Evolutionary conservation across 2,888 invertebrate species (phyloP).

Genomic region (Epinotia ramella): DNA sequence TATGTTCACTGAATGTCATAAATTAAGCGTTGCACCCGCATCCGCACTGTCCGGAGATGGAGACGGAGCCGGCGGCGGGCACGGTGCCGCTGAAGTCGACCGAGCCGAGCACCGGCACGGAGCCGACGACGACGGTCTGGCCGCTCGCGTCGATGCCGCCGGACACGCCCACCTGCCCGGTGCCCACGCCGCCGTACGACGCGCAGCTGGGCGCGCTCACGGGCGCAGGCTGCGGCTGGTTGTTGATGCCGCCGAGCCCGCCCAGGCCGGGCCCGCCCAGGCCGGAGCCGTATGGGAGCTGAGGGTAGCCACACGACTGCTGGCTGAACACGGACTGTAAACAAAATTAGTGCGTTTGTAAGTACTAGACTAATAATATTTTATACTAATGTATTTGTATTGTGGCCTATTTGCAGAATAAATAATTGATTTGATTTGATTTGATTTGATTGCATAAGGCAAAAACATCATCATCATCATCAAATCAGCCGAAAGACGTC

Average conservation of each 20-base stretch:
- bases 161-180: slow-evolving; percentile 53
- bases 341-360: not conserved
- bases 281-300: not conserved
- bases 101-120: slow-evolving; percentile 56
- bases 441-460: no score
- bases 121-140: slow-evolving; percentile 56
- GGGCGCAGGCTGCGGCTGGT: slow-evolving; percentile 22
- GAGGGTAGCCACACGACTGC: slow-evolving; percentile 17
- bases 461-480: no score
- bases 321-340: slow-evolving; percentile 3
- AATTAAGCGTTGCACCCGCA: slow-evolving; percentile 33
- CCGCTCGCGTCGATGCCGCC: slow-evolving; percentile 56
- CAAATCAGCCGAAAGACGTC: no score
- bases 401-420: no score
- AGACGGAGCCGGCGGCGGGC: slow-evolving; percentile 43
- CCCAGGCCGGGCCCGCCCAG: not conserved
- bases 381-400: no score
- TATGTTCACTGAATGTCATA: not conserved
- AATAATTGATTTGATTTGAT: no score
- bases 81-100: slow-evolving; percentile 44
- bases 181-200: slow-evolving; percentile 54
- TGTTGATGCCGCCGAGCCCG: not conserved
- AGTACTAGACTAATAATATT: no score
- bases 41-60: slow-evolving; percentile 42
- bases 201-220: slow-evolving; percentile 45